Evolutionary conservation across 1,140 invertebrate genomes (phyloP), one percentile per base, ranked within the genome.

Genomic region (Leptoteleia sp.): DNA sequence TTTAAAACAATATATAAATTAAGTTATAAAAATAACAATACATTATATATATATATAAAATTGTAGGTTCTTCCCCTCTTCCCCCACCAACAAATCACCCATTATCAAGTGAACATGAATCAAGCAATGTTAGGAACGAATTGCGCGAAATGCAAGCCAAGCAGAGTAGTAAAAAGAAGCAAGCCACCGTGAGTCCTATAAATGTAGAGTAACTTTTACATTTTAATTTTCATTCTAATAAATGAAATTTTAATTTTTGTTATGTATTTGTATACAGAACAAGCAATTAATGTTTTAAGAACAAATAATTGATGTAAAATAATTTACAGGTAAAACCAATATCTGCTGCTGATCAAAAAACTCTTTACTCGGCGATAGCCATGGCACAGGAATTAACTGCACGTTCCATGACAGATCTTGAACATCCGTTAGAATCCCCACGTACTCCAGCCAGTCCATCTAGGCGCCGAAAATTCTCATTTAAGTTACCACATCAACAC

Each of bases 311-410:
- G n/a, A n/a, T n/a, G n/a, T n/a, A n/a, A n/a, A n/a, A n/a, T n/a
- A n/a, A n/a, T n/a, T n/a, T n/a, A n/a, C 80, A 92, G 91, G 94
- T 99, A 43, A 98, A 98, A 87, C 96, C 95, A 8, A 98, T 99
- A 88, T 98, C 97, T 13, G 95, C 96, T 0, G 94, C 97, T 62
- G 97, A 99, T 87, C 93, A 97, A 84, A 95, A 94, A 85, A 96
- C 95, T n/a, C 90, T 99, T 19, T 96, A 99, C 79, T 95, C 95
- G 37, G 97, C 97, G 3, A 98, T 98, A 70, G 96, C 95, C 22
- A 92, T 98, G 89, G 97, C 97, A 15, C 97, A 97, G 90, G 96
- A 98, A 88, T 91, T 98, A 55, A 97, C 95, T 22, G 93, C 93
- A 43, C 93, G 93, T 82, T 96, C 95, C 2, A 96, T 98, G 95